Percentiles rank a stretch among this genome's conserved stretches.
Evolutionary conservation across 1,140 invertebrate genomes (phyloP).

Genomic region (Camponotus floridanus): DNA sequence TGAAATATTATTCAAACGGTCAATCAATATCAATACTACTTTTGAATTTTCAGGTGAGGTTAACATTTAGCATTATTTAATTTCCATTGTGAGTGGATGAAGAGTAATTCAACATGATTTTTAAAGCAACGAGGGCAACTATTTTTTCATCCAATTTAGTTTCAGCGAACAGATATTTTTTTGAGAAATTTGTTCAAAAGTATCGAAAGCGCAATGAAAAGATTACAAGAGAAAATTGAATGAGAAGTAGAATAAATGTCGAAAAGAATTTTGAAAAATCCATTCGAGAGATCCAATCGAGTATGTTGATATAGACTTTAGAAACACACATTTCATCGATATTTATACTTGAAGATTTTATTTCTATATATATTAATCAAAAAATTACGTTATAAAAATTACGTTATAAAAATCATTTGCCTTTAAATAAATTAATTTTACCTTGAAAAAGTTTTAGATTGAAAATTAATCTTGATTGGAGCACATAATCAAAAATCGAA

Average conservation of each 20-base stretch:
- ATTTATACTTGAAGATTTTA: not conserved
- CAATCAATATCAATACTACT: slow-evolving; percentile 24
- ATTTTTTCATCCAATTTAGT: not conserved
- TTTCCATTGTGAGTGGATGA: not conserved
- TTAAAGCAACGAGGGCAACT: not conserved
- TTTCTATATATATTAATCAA: not conserved
- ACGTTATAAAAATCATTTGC: not conserved
- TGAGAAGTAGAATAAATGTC: not conserved
- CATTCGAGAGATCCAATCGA: no score
- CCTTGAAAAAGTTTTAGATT: not conserved
- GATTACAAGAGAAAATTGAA: not conserved
- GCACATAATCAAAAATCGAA: not conserved
- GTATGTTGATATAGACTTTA: not conserved
- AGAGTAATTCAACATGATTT: slow-evolving; percentile 3
- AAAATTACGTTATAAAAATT: not conserved
- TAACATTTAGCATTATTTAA: slow-evolving; percentile 14
- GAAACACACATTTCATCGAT: not conserved
- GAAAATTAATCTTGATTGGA: not conserved
- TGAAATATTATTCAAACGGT: slow-evolving; percentile 12
- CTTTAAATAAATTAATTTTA: not conserved
- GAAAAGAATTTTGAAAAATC: not conserved
- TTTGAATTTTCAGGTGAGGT: not conserved
- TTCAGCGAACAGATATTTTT: not conserved
- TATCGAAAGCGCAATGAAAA: not conserved
- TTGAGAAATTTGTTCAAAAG: not conserved